Evolutionary conservation across 2,888 invertebrate genomes (phyloP).

Genomic region (Agrotis puta): DNA sequence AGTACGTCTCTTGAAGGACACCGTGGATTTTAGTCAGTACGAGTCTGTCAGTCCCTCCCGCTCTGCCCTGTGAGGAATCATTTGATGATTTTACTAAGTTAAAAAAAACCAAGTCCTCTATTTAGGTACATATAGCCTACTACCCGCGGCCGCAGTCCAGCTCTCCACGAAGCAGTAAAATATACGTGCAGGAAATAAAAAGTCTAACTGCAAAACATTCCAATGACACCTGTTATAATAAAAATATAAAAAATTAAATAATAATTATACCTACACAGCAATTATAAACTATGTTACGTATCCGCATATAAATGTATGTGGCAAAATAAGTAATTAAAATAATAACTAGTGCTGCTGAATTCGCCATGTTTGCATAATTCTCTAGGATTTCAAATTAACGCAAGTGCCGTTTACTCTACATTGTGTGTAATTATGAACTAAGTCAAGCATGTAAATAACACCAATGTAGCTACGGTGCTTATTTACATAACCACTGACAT

Average conservation of each 20-base stretch:
- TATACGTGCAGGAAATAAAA: not conserved
- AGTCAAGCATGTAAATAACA: slow-evolving; percentile 35
- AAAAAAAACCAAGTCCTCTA: too few relatives aligned
- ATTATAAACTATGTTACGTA: not conserved
- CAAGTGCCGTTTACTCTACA: slow-evolving; percentile 41
- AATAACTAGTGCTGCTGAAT: slow-evolving; percentile 35
- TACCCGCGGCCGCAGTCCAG: too few relatives aligned
- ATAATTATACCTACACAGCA: not conserved
- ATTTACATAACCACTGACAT: slow-evolving; percentile 37
- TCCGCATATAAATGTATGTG: not conserved
- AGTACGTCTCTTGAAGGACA: too few relatives aligned
- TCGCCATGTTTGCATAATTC: slow-evolving; percentile 40
- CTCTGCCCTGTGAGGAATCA: too few relatives aligned
- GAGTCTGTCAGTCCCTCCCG: too few relatives aligned
- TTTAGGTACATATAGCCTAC: too few relatives aligned
- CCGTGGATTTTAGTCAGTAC: too few relatives aligned
- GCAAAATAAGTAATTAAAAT: slow-evolving; percentile 46
- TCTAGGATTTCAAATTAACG: slow-evolving; percentile 48
- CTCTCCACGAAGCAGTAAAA: not conserved
- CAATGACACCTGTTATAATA: not conserved
- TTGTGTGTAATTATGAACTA: slow-evolving; percentile 37
- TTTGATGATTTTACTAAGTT: too few relatives aligned
- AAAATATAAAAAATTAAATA: too few relatives aligned
- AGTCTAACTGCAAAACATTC: not conserved
- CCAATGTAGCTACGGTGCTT: not conserved